Conservation (phyloP, 2,888 invertebrate species). For the Mesoligia furuncula region DNA sequence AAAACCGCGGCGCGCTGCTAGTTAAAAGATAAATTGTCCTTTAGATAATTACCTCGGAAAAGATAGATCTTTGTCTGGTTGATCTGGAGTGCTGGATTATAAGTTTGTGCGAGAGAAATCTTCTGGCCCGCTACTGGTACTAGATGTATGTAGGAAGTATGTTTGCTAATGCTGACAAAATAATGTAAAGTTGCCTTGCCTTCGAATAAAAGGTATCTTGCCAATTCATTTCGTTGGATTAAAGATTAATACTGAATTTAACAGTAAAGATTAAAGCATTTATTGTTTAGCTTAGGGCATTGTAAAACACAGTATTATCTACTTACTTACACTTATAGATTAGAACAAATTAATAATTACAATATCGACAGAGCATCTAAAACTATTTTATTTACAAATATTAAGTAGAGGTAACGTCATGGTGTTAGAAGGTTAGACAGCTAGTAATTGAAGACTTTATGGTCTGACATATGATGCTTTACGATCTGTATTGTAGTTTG, state of each 20-base stretch:
- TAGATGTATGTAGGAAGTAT: background rate
- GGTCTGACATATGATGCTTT: conserved; percentile 28
- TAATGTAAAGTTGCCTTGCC: background rate
- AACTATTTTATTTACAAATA: conserved; percentile 8
- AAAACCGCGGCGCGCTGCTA: no score
- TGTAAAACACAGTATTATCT: background rate
- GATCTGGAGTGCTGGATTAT: background rate
- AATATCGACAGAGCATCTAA: background rate
- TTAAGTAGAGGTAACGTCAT: background rate
- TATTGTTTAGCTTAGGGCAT: conserved; percentile 21
- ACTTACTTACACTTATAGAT: conserved; percentile 4
- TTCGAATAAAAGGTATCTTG: conserved; percentile 3
- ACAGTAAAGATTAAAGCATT: conserved; percentile 27
- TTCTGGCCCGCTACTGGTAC: background rate
- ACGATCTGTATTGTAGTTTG: conserved; percentile 17
- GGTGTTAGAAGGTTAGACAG: conserved; percentile 6
- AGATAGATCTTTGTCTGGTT: background rate
- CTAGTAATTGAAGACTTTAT: conserved; percentile 29
- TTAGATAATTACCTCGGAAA: background rate
- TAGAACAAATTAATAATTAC: conserved; percentile 39
- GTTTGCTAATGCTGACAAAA: background rate
- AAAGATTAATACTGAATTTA: conserved; percentile 10
- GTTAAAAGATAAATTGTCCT: background rate
- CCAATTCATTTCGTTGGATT: conserved; percentile 11
- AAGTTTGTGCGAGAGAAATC: background rate